Evolutionary conservation across 2,797 vertebrate genomes (phyloP).

Genomic region (Xerus rutilus): DNA sequence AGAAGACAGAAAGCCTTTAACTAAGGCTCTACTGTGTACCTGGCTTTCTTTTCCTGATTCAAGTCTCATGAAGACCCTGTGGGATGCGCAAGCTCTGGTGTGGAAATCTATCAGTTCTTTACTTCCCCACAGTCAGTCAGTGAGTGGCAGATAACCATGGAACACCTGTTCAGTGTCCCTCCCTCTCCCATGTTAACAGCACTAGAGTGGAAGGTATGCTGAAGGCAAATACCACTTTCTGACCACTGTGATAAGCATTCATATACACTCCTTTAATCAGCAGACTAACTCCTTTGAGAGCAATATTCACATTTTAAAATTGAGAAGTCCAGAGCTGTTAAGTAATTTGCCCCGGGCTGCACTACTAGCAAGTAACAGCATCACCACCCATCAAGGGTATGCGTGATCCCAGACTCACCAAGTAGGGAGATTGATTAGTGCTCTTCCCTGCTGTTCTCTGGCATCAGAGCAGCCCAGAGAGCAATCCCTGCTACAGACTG

Average conservation of each 20-base stretch:
- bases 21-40: background rate
- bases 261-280: background rate
- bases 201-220: background rate
- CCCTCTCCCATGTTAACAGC: background rate
- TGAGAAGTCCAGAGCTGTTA: background rate
- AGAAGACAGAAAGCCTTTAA: background rate
- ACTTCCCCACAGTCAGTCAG: background rate
- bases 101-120: background rate
- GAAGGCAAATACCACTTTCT: background rate
- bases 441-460: background rate
- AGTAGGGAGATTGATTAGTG: rapidly evolving
- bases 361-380: background rate
- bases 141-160: background rate
- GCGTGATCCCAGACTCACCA: background rate
- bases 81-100: background rate
- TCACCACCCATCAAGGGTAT: background rate
- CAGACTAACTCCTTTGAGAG: background rate
- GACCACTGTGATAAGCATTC: background rate
- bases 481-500: rapidly evolving
- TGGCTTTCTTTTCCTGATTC: background rate
- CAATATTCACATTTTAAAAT: background rate
- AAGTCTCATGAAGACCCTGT: too few species aligned
- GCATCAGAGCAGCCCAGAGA: background rate
- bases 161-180: rapidly evolving
- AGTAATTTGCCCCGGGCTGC: background rate